Evolutionary conservation across 2,797 vertebrate genomes (phyloP), one percentile per base, ranked within the genome.

Genomic region (Ptychobarbus kaznakovi): DNA sequence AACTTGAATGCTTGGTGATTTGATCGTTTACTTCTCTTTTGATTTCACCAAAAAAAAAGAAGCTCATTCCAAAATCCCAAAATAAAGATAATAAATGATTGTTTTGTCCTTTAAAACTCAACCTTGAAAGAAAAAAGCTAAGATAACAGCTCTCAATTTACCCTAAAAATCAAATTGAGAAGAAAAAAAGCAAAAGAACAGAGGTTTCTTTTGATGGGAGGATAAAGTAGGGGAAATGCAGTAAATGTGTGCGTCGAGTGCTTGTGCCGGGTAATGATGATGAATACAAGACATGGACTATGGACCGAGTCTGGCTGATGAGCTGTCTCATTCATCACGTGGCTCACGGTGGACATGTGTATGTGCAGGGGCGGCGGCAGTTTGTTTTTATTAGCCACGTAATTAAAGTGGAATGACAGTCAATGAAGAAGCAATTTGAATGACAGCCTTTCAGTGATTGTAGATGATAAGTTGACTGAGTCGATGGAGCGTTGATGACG

Each of bases 301-400:
- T 81, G 88, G 88, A 80, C 51, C 40, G 66, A 32, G 15, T 89
- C 82, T 80, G 4, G 80, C 86, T 91, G 92, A 92, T 93, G 92
- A 93, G 90, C 91, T 38, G 81, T 83, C 90, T 87, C 82, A 92
- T 90, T 93, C 90, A 89, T 92, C 88, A 85, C 84, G 88, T 88
- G 86, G 78, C 86, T 85, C 89, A 77, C 78, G n/a, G 86, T 87
- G 84, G 86, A 90, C 88, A 87, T 88, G 90, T 88, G 90, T 87
- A 88, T 91, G 82, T 83, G 83, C 88, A 58, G 82, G 86, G 88
- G 88, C 89, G 88, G 88, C 90, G 86, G 92, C 92, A 91, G 91
- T 94, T 94, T 94, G 93, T 93, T 94, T 92, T 94, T 92, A 94
- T 95, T 93, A 93, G 93, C 89, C 89, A 86, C 78, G 88, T 92